phyloP scores from a whole-genome alignment of 2,888 invertebrate species.

The Lepidochrysops patricia region DNA sequence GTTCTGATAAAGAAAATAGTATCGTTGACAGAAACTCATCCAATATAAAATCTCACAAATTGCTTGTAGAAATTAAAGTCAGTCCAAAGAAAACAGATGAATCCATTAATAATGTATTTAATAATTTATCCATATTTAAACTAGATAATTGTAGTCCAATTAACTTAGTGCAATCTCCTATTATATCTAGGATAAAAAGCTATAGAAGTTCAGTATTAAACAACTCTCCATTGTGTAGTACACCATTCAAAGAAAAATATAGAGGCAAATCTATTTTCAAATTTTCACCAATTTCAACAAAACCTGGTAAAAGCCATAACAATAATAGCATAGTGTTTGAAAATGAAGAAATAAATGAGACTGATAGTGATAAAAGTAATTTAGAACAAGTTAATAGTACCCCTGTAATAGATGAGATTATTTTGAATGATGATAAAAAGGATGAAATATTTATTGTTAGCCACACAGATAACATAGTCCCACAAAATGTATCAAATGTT shows the following conservation, averaged over 20 bases:
- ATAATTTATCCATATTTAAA: constrained; percentile 41
- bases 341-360: constrained; percentile 30
- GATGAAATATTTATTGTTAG: not conserved
- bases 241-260: constrained; percentile 54
- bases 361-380: constrained; percentile 11
- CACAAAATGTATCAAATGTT: not conserved
- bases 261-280: constrained; percentile 56
- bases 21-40: constrained; percentile 33
- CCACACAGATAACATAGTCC: not conserved
- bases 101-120: constrained; percentile 50
- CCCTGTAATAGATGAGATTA: not conserved
- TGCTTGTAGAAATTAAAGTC: constrained; percentile 40
- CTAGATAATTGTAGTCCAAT: constrained; percentile 28
- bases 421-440: not conserved
- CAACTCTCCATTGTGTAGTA: constrained; percentile 54
- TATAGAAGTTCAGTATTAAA: constrained; percentile 21
- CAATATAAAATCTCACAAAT: constrained; percentile 43
- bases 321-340: constrained; percentile 11
- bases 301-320: constrained; percentile 31
- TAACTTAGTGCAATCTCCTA: constrained; percentile 19
- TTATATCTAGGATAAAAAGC: not conserved
- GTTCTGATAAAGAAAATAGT: constrained; percentile 54
- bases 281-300: constrained; percentile 51
- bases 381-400: not conserved
- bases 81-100: constrained; percentile 37